Evolutionary conservation across 2,888 invertebrate genomes (phyloP), one percentile per base, ranked within the genome.

Genomic region (Eupithecia subumbrata): DNA sequence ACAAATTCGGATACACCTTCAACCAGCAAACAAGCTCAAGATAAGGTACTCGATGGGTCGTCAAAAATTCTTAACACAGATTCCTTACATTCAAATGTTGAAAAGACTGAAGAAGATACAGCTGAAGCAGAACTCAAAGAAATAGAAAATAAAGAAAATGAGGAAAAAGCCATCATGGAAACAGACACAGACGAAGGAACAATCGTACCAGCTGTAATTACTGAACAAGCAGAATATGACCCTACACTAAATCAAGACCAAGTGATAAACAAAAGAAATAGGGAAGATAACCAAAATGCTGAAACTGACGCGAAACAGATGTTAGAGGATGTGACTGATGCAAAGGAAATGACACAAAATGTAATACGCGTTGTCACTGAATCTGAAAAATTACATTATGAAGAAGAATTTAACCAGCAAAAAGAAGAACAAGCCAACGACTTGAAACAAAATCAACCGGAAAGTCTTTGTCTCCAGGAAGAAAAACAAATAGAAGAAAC

Each of bases 401-500:
- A 22, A 25, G 60, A 60, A 25, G 60, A 25, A 25, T 14, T 5
- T 14, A 25, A 22, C 12, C 60, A 25, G 60, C 22, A 60, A 60
- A 60, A 14, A 22, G 3, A 22, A 22, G 22, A 22, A 34, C 70
- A 79, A 45, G 43, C 73, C 16, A 64, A 52, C 25, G 78, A 78
- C 18, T 63, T 48, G 5, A 25, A 63, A 8, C 2, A 37, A 34
- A 66, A 37, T 18, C 34, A 37, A 34, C 37, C 16, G 4, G 9
- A n/a, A n/a, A n/a, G 11, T 11, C 9, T 66, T 40, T 37, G n/a
- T 66, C 8, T 40, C 16, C 14, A 73, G 11, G 14, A 69, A 68
- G 34, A 74, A 63, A 78, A 79, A 71, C 73, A 80, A 63, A 82
- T 76, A 30, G 66, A 9, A 3, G 22, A 56, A 56, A 56, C 22